Percentiles rank a stretch among this genome's conserved stretches.
Conservation (phyloP, 2,797 vertebrate genomes). For the Thalassophryne amazonica region DNA sequence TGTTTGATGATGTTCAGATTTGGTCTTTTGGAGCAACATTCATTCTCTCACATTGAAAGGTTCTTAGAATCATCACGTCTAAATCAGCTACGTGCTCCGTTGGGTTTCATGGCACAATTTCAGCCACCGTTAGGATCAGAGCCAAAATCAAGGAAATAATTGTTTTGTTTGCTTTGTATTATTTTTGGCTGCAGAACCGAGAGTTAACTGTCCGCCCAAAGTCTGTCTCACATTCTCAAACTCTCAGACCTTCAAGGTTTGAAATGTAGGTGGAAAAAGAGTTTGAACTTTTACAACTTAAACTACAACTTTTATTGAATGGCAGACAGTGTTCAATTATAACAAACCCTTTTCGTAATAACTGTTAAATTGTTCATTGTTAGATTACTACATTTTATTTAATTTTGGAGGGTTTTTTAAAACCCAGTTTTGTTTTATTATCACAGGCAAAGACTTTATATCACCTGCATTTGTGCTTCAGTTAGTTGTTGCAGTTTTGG, state of each 20-base stretch:
- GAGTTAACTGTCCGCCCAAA: slow-evolving; percentile 18
- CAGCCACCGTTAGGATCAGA: background rate
- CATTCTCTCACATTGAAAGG: slow-evolving; percentile 31
- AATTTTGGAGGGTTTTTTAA: too few species aligned
- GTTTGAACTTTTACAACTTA: too few species aligned
- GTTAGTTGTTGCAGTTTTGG: too few species aligned
- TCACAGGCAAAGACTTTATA: too few species aligned
- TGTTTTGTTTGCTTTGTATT: slow-evolving; percentile 4
- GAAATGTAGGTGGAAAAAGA: background rate
- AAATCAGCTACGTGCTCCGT: background rate
- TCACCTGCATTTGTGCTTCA: too few species aligned
- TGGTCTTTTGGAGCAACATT: slow-evolving; percentile 14
- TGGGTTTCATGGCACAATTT: background rate
- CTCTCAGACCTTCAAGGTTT: background rate
- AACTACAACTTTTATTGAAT: too few species aligned
- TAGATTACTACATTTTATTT: too few species aligned
- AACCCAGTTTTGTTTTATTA: too few species aligned
- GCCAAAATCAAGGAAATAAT: background rate
- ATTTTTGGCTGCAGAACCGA: background rate
- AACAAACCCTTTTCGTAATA: too few species aligned
- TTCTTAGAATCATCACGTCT: background rate
- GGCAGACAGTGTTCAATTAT: too few species aligned
- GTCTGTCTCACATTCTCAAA: background rate
- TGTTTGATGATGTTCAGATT: slow-evolving; percentile 31
- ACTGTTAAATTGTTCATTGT: too few species aligned